These are phyloP conservation scores for Sigmodon hispidus DNA, from an alignment of 2,113 vertebrate genomes.

Conservation along the genomic window DNA sequence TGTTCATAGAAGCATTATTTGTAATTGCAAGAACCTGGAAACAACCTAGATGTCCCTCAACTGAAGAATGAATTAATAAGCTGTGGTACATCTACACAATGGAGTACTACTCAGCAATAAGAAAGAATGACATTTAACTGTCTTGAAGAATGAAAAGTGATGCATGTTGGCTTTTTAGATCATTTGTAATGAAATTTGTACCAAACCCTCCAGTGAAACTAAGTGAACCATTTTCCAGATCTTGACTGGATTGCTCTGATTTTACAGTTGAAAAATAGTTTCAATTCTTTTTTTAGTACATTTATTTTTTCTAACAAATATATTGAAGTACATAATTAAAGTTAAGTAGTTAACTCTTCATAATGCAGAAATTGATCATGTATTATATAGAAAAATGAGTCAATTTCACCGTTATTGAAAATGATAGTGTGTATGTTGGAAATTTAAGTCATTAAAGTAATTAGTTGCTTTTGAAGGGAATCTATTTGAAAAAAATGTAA, in stretches of 20 bases:
- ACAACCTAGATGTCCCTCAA: too few species aligned
- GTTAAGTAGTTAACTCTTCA: slow-evolving; percentile 74
- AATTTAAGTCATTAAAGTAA: slow-evolving; percentile 74
- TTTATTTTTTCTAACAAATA: slow-evolving; percentile 82
- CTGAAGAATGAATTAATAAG: too few species aligned
- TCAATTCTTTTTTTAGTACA: slow-evolving; percentile 73
- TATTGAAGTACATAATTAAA: slow-evolving; percentile 79
- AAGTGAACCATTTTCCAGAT: slow-evolving; percentile 80
- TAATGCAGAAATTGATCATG: slow-evolving; percentile 76
- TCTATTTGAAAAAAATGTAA: slow-evolving; percentile 84
- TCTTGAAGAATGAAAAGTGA: slow-evolving; percentile 65
- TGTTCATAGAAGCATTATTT: too few species aligned
- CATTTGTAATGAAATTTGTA: slow-evolving; percentile 74
- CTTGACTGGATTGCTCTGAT: slow-evolving; percentile 75
- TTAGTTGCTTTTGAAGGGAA: slow-evolving; percentile 83
- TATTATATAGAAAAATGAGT: slow-evolving; percentile 72
- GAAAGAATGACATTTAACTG: slow-evolving; percentile 68
- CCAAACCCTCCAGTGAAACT: slow-evolving; percentile 74
- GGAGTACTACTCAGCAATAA: too few species aligned
- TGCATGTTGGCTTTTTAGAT: slow-evolving; percentile 76
- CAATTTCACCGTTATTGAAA: slow-evolving; percentile 73
- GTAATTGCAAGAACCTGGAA: too few species aligned
- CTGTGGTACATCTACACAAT: too few species aligned
- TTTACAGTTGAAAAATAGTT: slow-evolving; percentile 77
- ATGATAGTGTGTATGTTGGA: slow-evolving; percentile 78